phyloP scores from a whole-genome alignment of 37 sponge, comb jelly and placozoan species.

The Chondrosia reniformis region DNA sequence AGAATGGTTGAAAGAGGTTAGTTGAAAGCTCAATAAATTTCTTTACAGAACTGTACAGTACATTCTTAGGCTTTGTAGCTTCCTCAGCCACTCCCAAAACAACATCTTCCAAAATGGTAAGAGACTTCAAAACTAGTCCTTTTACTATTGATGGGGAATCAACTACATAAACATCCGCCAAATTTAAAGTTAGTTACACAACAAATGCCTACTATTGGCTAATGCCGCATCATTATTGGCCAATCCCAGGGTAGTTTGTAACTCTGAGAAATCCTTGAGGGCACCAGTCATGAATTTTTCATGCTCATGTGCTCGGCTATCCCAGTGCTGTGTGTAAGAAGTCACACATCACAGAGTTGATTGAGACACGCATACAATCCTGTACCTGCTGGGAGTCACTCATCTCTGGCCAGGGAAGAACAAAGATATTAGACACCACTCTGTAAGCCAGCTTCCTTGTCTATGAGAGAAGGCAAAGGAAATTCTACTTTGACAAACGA shows the following conservation, averaged over 20 bases:
- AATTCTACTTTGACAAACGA: too few species aligned
- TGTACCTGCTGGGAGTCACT: constrained; percentile 46
- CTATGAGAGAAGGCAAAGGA: background rate
- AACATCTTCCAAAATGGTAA: constrained; percentile 49
- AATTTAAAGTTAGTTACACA: too few species aligned
- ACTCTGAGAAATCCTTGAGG: constrained; percentile 11
- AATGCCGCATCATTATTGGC: constrained; percentile 7
- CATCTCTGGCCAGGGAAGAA: constrained; percentile 73
- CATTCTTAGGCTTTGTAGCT: constrained; percentile 43
- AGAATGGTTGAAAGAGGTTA: constrained; percentile 45
- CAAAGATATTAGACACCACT: constrained; percentile 41
- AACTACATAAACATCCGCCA: too few species aligned
- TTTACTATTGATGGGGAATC: too few species aligned
- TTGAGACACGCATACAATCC: background rate
- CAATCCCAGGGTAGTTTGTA: background rate
- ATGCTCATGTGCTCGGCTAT: constrained; percentile 14
- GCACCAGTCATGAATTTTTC: constrained; percentile 24
- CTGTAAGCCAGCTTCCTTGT: constrained; percentile 7
- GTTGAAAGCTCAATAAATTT: constrained; percentile 32
- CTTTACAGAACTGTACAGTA: constrained; percentile 48
- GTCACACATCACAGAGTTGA: background rate
- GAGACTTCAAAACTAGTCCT: constrained; percentile 26
- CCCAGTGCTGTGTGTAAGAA: constrained; percentile 45
- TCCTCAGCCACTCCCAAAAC: constrained; percentile 35
- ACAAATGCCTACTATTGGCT: too few species aligned